These are phyloP conservation scores for Caracal caracal DNA, from an alignment of 2,113 vertebrate species.

Conservation along the genomic window DNA sequence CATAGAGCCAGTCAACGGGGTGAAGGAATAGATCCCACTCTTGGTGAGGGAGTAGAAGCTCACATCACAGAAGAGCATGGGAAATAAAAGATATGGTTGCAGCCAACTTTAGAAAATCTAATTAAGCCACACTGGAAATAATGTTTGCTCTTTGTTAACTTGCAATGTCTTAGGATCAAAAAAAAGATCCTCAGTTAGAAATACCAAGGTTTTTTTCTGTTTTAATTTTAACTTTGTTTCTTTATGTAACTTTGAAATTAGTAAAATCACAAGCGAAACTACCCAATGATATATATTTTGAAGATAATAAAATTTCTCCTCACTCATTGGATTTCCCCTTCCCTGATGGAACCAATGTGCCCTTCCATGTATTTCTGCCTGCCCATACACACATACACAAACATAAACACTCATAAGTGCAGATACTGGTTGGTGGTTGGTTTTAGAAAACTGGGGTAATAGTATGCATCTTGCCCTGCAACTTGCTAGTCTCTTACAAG, in stretches of 20 bases:
- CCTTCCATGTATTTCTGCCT: not conserved
- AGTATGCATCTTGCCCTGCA: not conserved
- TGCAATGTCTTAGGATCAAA: too few species aligned
- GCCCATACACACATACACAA: not conserved
- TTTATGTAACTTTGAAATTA: not conserved
- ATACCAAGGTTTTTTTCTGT: not conserved
- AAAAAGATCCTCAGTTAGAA: not conserved
- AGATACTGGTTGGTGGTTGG: not conserved
- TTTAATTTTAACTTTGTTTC: not conserved
- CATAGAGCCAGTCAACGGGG: not conserved
- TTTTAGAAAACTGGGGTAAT: not conserved
- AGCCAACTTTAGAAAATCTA: not conserved
- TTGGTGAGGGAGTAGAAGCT: too few species aligned
- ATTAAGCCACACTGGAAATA: not conserved
- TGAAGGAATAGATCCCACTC: too few species aligned
- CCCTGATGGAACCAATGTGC: not conserved
- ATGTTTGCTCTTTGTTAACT: not conserved
- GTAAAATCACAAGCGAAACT: not conserved
- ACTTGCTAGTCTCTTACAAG: not conserved
- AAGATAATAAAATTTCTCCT: not conserved
- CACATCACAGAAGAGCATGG: not conserved
- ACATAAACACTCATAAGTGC: not conserved
- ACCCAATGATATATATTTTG: not conserved
- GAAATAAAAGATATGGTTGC: not conserved
- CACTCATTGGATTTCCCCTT: not conserved